phyloP scores from a whole-genome alignment of 2,797 vertebrate species.

The Falco concolor region DNA sequence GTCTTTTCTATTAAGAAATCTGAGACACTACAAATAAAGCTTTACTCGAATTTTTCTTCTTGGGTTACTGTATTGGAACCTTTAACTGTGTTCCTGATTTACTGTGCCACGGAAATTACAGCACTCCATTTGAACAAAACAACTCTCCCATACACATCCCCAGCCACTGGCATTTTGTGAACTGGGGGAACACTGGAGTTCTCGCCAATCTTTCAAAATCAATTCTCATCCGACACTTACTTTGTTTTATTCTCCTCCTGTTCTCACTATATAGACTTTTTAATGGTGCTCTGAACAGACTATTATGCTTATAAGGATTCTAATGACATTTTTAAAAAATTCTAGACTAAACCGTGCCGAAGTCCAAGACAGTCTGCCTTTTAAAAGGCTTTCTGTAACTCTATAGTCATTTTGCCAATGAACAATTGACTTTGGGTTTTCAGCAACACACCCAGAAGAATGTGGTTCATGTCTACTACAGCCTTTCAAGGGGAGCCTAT shows the following conservation, averaged over 20 bases:
- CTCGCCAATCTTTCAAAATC: background rate
- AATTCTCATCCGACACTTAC: background rate
- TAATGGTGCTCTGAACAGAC: background rate
- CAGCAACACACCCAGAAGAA: background rate
- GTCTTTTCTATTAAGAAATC: background rate
- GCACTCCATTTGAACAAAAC: background rate
- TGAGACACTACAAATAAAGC: background rate
- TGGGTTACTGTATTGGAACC: background rate
- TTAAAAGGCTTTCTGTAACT: background rate
- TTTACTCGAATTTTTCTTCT: background rate
- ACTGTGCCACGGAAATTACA: background rate
- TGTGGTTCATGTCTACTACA: background rate
- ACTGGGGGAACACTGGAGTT: background rate
- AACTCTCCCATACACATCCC: background rate
- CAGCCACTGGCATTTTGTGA: background rate
- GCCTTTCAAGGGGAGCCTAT: background rate
- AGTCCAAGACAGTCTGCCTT: background rate
- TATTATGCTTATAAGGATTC: background rate
- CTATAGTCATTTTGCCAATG: background rate
- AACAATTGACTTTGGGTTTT: background rate
- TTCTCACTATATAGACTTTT: background rate
- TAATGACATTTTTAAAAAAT: background rate
- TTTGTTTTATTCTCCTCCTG: background rate
- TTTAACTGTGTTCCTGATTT: background rate
- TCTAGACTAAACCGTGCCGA: background rate